Evolutionary conservation across 1,140 invertebrate genomes (phyloP).

Genomic region (Lepidurus apus): DNA sequence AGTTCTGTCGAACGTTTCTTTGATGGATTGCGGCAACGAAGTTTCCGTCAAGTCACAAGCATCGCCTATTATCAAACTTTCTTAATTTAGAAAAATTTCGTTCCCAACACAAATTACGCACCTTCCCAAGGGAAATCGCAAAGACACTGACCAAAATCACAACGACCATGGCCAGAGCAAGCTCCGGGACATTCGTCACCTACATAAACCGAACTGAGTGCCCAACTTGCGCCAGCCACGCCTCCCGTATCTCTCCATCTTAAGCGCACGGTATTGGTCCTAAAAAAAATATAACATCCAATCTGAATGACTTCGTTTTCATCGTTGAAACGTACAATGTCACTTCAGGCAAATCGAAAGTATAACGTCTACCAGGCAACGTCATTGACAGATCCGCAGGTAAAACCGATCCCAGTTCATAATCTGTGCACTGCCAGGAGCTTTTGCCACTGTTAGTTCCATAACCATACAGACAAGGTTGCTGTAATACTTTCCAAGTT

Average conservation of each 20-base stretch:
- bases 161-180: conserved; percentile 40
- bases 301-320: not conserved
- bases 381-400: not conserved
- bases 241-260: conserved; percentile 37
- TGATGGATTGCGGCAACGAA: conserved; percentile 41
- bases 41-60: conserved; percentile 40
- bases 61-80: conserved; percentile 36
- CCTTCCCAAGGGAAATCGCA: conserved; percentile 47
- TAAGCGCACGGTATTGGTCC: conserved; percentile 36
- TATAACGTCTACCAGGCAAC: not conserved
- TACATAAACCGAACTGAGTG: conserved; percentile 40
- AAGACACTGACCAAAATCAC: conserved; percentile 39
- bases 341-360: conserved; percentile 22
- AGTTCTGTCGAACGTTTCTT: conserved; percentile 42
- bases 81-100: not conserved
- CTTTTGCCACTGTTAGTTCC: not conserved
- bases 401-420: not conserved
- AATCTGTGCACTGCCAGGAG: not conserved
- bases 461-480: conserved; percentile 10
- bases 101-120: not conserved
- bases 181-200: conserved; percentile 38
- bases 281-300: conserved; percentile 1
- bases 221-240: conserved; percentile 38
- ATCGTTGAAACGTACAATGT: conserved; percentile 21
- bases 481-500: conserved; percentile 33